Conservation (phyloP, 2,797 vertebrate genomes). For the Onychomys torridus region DNA sequence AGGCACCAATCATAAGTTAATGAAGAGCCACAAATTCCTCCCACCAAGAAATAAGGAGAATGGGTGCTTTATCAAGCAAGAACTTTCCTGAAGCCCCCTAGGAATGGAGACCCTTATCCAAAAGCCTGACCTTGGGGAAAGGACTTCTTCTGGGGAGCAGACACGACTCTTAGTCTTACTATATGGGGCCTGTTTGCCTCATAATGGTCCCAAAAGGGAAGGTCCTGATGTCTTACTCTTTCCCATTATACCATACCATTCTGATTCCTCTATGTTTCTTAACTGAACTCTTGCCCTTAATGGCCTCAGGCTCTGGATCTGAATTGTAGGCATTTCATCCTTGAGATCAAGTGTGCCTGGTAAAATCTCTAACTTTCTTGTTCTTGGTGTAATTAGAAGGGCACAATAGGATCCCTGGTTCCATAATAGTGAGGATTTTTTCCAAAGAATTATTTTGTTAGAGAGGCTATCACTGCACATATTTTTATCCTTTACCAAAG, state of each 20-base stretch:
- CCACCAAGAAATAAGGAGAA: neutral
- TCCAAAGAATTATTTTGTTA: neutral
- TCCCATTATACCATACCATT: neutral
- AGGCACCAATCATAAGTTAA: neutral
- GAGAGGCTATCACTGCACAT: neutral
- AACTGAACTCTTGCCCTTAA: neutral
- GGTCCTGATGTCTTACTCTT: neutral
- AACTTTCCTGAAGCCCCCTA: accelerated
- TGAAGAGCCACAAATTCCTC: neutral
- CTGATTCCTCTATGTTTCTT: neutral
- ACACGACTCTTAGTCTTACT: neutral
- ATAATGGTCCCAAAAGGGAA: neutral
- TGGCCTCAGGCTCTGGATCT: neutral
- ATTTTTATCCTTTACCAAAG: neutral
- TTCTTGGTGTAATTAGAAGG: neutral
- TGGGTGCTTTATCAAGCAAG: neutral
- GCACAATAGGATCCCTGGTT: neutral
- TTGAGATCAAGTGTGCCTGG: neutral
- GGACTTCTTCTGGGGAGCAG: neutral
- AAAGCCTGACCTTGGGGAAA: neutral
- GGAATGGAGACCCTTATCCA: neutral
- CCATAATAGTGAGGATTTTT: neutral
- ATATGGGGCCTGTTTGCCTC: neutral
- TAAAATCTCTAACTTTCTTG: neutral
- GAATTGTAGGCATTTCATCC: neutral